These are phyloP conservation scores for Cuniculus paca DNA, from an alignment of 2,797 vertebrate genomes.

Conservation along the genomic window DNA sequence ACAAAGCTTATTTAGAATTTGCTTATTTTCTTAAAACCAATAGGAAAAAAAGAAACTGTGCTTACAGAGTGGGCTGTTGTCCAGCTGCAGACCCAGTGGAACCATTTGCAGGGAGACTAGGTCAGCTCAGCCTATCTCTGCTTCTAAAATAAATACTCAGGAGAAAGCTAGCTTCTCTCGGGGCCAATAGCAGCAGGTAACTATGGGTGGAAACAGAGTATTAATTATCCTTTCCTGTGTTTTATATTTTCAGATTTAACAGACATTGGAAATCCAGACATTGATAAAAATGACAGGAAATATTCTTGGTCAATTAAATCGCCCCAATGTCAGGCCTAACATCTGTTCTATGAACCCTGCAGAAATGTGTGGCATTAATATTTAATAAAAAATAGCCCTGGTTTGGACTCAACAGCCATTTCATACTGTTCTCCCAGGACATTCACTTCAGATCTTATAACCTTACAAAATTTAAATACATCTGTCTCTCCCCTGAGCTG, in stretches of 20 bases:
- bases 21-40: conserved; percentile 83
- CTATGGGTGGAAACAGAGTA: conserved; percentile 87
- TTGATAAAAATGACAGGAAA: conserved; percentile 90
- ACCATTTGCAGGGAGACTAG: conserved; percentile 85
- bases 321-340: conserved; percentile 85
- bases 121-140: conserved; percentile 84
- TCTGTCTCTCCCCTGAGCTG: conserved; percentile 30
- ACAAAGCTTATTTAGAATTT: conserved; percentile 83
- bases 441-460: conserved; percentile 87
- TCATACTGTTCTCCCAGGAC: conserved; percentile 86
- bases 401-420: conserved; percentile 86
- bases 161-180: conserved; percentile 87
- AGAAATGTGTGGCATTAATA: conserved; percentile 88
- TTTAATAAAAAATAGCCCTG: conserved; percentile 88
- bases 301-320: conserved; percentile 89
- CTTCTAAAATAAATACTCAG: conserved; percentile 89
- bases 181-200: conserved; percentile 88
- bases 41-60: conserved; percentile 79
- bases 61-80: conserved; percentile 80
- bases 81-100: conserved; percentile 84
- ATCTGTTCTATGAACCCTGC: conserved; percentile 88
- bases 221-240: conserved; percentile 88
- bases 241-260: conserved; percentile 89
- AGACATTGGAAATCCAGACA: conserved; percentile 88
- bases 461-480: conserved; percentile 76